Percentiles rank a stretch among this genome's conserved stretches.
Evolutionary conservation across 2,797 vertebrate species (phyloP).

Genomic region (Halcyon chelicuti): DNA sequence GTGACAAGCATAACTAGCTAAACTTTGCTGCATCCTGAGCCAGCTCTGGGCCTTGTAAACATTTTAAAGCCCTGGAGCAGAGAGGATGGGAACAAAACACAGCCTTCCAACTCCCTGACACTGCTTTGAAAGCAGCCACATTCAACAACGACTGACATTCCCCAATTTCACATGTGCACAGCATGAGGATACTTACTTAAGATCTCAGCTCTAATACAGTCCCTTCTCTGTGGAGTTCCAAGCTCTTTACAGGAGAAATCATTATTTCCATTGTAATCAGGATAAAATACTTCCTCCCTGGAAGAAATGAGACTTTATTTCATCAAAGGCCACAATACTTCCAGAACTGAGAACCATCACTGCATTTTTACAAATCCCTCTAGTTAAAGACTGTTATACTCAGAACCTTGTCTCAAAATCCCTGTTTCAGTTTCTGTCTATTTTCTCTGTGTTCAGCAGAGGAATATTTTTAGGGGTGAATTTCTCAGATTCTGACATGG

Average conservation of each 20-base stretch:
- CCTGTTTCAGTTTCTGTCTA: not conserved
- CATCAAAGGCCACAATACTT: not conserved
- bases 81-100: not conserved
- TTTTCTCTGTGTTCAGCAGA: not conserved
- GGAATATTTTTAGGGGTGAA: not conserved
- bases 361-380: not conserved
- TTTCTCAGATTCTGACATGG: not conserved
- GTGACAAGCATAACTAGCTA: slow-evolving; percentile 34
- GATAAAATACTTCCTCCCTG: not conserved
- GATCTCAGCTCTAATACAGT: not conserved
- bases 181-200: not conserved
- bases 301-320: not conserved
- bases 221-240: not conserved
- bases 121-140: not conserved
- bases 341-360: not conserved
- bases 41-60: slow-evolving; percentile 29
- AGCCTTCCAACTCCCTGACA: not conserved
- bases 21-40: not conserved
- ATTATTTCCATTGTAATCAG: not conserved
- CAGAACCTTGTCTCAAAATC: not conserved
- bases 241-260: not conserved
- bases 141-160: not conserved
- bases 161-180: not conserved
- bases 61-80: not conserved
- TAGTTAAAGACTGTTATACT: not conserved